These are phyloP conservation scores for Acanthaster planci DNA, from an alignment of 35 echinoderm and acorn worm species.

Conservation along the genomic window DNA sequence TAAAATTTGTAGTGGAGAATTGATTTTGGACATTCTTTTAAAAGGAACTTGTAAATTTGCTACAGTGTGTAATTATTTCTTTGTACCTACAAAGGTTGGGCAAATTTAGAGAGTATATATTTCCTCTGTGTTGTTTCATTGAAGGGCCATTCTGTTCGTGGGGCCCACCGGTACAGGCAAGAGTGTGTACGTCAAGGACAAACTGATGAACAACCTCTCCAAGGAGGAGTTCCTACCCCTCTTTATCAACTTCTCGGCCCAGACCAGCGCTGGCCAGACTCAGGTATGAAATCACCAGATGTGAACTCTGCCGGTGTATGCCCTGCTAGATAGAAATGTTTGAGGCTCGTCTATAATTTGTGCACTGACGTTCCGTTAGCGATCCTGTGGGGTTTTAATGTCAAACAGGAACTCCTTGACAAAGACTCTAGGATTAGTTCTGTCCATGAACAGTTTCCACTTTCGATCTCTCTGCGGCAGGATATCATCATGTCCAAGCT, in stretches of 20 bases:
- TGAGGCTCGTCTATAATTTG: no score
- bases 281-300: slow-evolving; percentile 86
- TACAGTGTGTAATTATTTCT: no score
- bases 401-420: no score
- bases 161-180: slow-evolving; percentile 98
- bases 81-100: neutral
- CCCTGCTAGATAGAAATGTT: no score
- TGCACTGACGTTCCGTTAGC: no score
- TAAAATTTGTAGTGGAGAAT: no score
- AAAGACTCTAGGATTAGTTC: no score
- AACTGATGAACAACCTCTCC: slow-evolving; percentile 97
- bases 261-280: slow-evolving; percentile 95
- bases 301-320: no score
- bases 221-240: slow-evolving; percentile 96
- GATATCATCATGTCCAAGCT: slow-evolving; percentile 98
- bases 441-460: no score
- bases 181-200: slow-evolving; percentile 99
- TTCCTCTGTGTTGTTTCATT: slow-evolving; percentile 13
- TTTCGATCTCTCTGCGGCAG: slow-evolving; percentile 34
- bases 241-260: slow-evolving; percentile 99
- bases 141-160: slow-evolving; percentile 90
- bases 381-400: no score
- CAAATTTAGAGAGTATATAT: neutral
- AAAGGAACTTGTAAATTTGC: no score
- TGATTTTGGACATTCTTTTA: no score